phyloP scores from a whole-genome alignment of 2,113 vertebrate species.

The Anthoscopus minutus region DNA sequence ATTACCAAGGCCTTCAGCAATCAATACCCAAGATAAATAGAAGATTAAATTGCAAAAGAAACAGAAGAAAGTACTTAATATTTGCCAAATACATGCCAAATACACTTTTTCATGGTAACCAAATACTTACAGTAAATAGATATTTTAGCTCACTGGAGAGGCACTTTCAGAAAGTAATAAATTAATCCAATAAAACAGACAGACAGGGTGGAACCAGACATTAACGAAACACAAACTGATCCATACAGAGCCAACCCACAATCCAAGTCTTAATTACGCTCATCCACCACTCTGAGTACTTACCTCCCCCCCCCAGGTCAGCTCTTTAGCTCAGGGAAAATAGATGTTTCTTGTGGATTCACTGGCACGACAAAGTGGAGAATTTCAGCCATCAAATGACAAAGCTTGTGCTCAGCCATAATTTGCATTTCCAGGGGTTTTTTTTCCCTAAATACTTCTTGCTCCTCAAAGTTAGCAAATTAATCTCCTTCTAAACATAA shows the following conservation, averaged over 20 bases:
- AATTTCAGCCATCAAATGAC: background rate
- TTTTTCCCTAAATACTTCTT: background rate
- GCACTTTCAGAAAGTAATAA: slow-evolving; percentile 56
- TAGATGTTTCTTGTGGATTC: background rate
- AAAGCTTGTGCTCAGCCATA: background rate
- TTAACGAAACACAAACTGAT: slow-evolving; percentile 44
- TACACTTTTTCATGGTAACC: slow-evolving; percentile 40
- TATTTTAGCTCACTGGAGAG: slow-evolving; percentile 44
- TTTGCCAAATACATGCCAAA: slow-evolving; percentile 31
- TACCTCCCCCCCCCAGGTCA: slow-evolving; percentile 12
- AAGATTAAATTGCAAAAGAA: slow-evolving; percentile 35
- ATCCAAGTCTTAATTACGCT: background rate
- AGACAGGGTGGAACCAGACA: slow-evolving; percentile 63
- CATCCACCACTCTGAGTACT: background rate
- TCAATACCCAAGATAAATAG: slow-evolving; percentile 51
- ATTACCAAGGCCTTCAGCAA: slow-evolving; percentile 16
- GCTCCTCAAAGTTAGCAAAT: background rate
- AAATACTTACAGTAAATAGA: slow-evolving; percentile 58
- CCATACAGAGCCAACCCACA: slow-evolving; percentile 37
- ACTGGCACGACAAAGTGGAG: background rate
- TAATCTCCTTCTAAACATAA: background rate
- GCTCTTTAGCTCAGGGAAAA: background rate
- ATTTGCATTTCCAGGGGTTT: background rate
- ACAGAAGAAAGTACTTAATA: slow-evolving; percentile 47
- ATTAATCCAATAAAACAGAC: slow-evolving; percentile 61